phyloP scores from a whole-genome alignment of 2,113 vertebrate species.

The Philantomba maxwellii region DNA sequence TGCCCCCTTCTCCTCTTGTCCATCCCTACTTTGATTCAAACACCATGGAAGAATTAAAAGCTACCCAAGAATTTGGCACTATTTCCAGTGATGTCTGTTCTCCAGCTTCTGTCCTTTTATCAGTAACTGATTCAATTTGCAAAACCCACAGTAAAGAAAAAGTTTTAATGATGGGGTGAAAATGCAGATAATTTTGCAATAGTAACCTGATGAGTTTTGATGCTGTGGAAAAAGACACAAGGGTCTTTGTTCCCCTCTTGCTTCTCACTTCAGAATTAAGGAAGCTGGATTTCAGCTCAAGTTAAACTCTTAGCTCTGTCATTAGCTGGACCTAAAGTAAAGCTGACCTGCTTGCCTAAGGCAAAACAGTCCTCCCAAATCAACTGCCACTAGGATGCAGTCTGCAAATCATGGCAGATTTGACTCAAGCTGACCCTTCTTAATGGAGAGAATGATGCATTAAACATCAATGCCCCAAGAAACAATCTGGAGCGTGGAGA shows the following conservation, averaged over 20 bases:
- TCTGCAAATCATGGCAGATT: neutral
- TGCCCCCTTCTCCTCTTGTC: neutral
- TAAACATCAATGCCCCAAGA: neutral
- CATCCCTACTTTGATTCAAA: neutral
- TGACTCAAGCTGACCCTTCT: neutral
- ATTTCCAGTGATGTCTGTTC: neutral
- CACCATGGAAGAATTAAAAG: neutral
- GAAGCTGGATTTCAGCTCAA: neutral
- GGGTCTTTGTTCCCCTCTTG: neutral
- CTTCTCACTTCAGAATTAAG: neutral
- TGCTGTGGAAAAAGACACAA: neutral
- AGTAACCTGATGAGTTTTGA: neutral
- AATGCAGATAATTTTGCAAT: neutral
- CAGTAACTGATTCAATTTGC: neutral
- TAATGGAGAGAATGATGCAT: neutral
- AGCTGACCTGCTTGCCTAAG: constrained; percentile 13
- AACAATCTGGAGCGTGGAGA: neutral
- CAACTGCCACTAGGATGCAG: neutral
- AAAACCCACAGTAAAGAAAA: neutral
- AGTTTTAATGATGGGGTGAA: neutral
- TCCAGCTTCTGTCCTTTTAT: neutral
- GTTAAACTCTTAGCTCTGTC: neutral
- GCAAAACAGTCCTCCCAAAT: constrained; percentile 18
- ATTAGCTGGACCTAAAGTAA: constrained; percentile 8
- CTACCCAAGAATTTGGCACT: neutral